Base-by-base conservation (phyloP, 2,113 vertebrate genomes). In the Paramisgurnus dabryanus region DNA sequence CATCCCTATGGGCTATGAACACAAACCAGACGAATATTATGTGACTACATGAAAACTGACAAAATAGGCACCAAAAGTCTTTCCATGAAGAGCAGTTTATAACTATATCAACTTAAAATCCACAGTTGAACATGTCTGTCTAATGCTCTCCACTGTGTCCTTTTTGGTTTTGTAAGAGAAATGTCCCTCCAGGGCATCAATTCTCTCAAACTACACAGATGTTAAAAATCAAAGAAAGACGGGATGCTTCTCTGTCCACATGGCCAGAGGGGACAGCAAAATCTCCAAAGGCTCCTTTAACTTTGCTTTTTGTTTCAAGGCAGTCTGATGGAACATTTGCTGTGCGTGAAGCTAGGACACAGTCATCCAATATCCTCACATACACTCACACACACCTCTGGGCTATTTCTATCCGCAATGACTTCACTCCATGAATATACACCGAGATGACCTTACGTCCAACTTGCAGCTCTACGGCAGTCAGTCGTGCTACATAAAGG, bases 181-280 rank as follows among this genome's bases (percentile, higher is more conserved):
- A 64, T 72, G 67, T 82, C 80, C 67, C 83, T 80, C 45, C 67
- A 67, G 80, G 80, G 72, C 58, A 45, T 85, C 80, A 57, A 45
- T 85, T 41, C 67, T 74, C 49, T 67, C 39, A 41, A 64, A 40
- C 49, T 58, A 12, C 78, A 65, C 60, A 45, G 67, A 78, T 72
- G 53, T 67, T 65, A 49, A 58, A 71, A 66, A 73, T 79, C 69
- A 70, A 58, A 71, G 76, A 76, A 27, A 11, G 40, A 67, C 27
- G 58, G 68, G 17, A 47, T 47, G 64, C 10, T 71, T 82, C 39
- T 76, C 63, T 53, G 63, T 77, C 47, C 72, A 76, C 67, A 61
- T 77, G 72, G 66, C 80, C 39, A 47, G 34, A 53, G 80, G 77
- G 77, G 40, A 80, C 34, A 73, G 67, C n/a, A 67, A 67, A 70